phyloP scores from a whole-genome alignment of 2,888 invertebrate genomes.

The Chaetogeoica ovagalla region DNA sequence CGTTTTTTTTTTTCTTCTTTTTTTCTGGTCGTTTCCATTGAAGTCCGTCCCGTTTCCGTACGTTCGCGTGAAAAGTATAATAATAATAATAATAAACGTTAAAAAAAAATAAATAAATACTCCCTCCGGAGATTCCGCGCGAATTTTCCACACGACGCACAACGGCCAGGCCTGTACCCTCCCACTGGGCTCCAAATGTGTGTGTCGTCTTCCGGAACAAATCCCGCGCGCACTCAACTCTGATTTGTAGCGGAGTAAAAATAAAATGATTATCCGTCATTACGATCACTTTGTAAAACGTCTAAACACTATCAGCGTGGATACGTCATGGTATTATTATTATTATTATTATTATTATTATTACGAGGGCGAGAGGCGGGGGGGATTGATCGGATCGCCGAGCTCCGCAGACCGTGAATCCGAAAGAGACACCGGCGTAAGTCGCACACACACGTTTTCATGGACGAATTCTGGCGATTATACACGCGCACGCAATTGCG shows the following conservation, averaged over 20 bases:
- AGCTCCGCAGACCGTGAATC: constrained; percentile 40
- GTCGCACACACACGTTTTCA: constrained; percentile 22
- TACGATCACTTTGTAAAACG: constrained; percentile 50
- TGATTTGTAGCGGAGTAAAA: constrained; percentile 3
- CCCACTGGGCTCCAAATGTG: constrained; percentile 4
- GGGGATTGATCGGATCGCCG: constrained; percentile 43
- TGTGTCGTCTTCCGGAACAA: constrained; percentile 51
- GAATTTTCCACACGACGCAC: constrained; percentile 28
- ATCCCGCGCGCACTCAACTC: constrained; percentile 20
- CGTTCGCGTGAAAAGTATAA: background rate
- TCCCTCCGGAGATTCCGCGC: background rate
- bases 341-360: too few relatives aligned
- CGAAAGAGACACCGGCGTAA: constrained; percentile 26
- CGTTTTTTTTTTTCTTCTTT: too few relatives aligned
- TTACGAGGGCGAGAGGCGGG: background rate
- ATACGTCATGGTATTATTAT: background rate
- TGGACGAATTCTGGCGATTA: constrained; percentile 9
- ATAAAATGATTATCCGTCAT: constrained; percentile 46
- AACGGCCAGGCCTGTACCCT: background rate
- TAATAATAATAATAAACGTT: background rate
- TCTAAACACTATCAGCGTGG: constrained; percentile 39
- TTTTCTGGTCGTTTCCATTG: background rate
- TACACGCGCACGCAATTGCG: background rate
- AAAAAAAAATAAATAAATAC: constrained; percentile 7
- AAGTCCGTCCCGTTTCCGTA: background rate